Evolutionary conservation across 1,140 invertebrate genomes (phyloP), one percentile per base, ranked within the genome.

Genomic region (Brachystomella parvula): DNA sequence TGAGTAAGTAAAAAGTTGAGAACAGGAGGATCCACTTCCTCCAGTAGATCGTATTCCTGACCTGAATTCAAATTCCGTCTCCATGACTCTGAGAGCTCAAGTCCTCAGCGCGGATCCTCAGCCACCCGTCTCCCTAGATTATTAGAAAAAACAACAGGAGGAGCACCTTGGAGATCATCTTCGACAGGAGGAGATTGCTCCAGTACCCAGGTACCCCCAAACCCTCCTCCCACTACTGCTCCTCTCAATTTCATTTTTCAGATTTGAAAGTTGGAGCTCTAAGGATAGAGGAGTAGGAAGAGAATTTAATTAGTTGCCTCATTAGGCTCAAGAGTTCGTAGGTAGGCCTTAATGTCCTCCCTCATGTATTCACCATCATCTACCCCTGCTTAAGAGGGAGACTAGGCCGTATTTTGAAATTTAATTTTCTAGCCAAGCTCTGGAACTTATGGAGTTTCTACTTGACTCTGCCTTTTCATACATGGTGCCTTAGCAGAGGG

Each of bases 281-380:
- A n/a, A n/a, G n/a, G n/a, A n/a, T n/a, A n/a, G n/a, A n/a, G n/a
- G n/a, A n/a, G n/a, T n/a, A n/a, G n/a, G n/a, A n/a, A n/a, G n/a
- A n/a, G 49, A 53, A 24, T 53, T 53, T 53, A 53, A 53, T 53
- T 53, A 53, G 49, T 53, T 53, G 49, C 15, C 49, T 53, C 49
- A 53, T 53, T 53, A 53, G 49, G 49, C 49, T 24, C 24, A 17
- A 24, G 24, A 24, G 9, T 6, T 6, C 15, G 49, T 53, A 53
- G 49, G 49, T 26, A 19, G 49, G 21, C 9, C 49, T 53, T 53
- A 53, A 53, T 53, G 24, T 53, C 3, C 49, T 19, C 6, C 24
- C 49, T 24, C 49, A 17, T 53, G 49, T 53, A 24, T 3, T 53
- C 39, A 9, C n/a, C 39, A 12, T 12, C 39, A 53, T 3, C 24